phyloP scores from a whole-genome alignment of 2,888 invertebrate species.

The Malthinus flaveolus region DNA sequence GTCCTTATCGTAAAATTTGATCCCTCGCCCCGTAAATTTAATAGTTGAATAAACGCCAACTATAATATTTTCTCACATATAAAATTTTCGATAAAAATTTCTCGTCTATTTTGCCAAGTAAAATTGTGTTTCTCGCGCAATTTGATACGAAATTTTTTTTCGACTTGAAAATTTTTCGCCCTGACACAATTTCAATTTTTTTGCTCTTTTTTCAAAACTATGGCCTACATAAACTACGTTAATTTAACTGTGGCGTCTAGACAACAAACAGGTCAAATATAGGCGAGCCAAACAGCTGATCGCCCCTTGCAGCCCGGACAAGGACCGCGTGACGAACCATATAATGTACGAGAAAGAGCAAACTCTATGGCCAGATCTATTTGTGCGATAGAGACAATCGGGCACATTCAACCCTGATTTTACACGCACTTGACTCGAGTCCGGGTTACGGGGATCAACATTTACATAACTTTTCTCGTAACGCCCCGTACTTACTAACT shows the following conservation, averaged over 20 bases:
- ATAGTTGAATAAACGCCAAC: no score
- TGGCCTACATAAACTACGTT: slow-evolving; percentile 31
- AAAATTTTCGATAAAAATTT: no score
- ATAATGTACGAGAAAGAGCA: slow-evolving; percentile 32
- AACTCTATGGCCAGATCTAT: slow-evolving; percentile 35
- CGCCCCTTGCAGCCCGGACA: slow-evolving; percentile 47
- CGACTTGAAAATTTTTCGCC: not conserved
- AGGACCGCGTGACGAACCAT: slow-evolving; percentile 33
- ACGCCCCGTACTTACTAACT: slow-evolving; percentile 35
- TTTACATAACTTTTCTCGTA: slow-evolving; percentile 48
- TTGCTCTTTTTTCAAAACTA: slow-evolving; percentile 10
- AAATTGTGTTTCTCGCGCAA: no score
- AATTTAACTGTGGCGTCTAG: slow-evolving; percentile 45
- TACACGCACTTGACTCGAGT: slow-evolving; percentile 63
- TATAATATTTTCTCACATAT: no score
- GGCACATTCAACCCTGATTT: slow-evolving; percentile 58
- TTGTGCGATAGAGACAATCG: slow-evolving; percentile 47
- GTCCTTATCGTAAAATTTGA: no score
- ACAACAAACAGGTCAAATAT: slow-evolving; percentile 46
- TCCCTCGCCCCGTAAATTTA: no score
- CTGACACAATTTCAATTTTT: slow-evolving; percentile 1
- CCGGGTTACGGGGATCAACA: slow-evolving; percentile 44
- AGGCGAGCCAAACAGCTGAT: slow-evolving; percentile 54
- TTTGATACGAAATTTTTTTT: not conserved
- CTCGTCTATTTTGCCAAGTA: no score